phyloP scores from a whole-genome alignment of 1,140 invertebrate genomes.

The Solenopsis invicta region DNA sequence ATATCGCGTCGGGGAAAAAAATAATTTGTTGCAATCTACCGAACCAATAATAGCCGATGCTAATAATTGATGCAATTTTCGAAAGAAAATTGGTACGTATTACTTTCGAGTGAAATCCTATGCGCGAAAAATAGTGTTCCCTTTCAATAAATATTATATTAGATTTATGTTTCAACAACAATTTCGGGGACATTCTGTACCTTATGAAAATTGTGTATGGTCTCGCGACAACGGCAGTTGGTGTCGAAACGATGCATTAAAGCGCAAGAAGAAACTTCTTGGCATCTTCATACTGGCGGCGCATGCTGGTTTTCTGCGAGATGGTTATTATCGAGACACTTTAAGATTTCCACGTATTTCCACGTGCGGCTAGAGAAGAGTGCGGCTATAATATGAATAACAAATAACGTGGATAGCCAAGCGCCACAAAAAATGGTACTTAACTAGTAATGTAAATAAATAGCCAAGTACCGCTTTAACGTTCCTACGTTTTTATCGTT shows the following conservation, averaged over 20 bases:
- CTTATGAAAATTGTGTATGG: conserved; percentile 14
- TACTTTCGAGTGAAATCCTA: not conserved
- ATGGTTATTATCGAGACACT: conserved; percentile 52
- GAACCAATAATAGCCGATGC: not conserved
- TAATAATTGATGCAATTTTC: not conserved
- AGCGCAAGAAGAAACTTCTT: not conserved
- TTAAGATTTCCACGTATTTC: conserved; percentile 42
- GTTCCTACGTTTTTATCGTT: conserved; percentile 36
- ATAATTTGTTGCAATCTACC: not conserved
- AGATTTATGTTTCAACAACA: not conserved
- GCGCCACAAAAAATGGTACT: conserved; percentile 17
- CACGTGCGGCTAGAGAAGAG: not conserved
- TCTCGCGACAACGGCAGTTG: not conserved
- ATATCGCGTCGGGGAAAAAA: not conserved
- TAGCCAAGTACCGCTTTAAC: conserved; percentile 33
- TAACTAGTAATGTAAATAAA: conserved; percentile 45
- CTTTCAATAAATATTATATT: conserved; percentile 14
- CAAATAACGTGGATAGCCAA: conserved; percentile 28
- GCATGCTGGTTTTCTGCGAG: conserved; percentile 5
- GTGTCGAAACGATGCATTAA: conserved; percentile 44
- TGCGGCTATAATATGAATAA: conserved; percentile 48
- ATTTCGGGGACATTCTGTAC: not conserved
- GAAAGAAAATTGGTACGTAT: not conserved
- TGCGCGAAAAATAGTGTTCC: not conserved
- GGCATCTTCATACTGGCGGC: not conserved